Base-by-base conservation (phyloP, 2,888 invertebrate genomes). In the Caenorhabditis sp. region DNA sequence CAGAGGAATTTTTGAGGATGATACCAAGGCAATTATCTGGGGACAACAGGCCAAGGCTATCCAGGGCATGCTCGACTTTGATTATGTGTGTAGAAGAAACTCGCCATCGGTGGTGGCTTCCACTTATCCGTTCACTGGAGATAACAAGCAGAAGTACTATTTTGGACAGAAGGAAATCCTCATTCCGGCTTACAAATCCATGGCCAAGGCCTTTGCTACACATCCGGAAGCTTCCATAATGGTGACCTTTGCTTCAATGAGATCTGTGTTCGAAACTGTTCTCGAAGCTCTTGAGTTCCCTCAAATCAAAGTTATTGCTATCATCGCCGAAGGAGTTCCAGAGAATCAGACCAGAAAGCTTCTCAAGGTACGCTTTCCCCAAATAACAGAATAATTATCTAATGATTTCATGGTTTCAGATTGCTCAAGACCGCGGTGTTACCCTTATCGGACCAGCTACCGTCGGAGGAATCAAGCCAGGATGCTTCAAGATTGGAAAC, bases 131-230 rank as follows among this genome's bases (percentile, higher is more conserved):
- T 96, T 99, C 91, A 96, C 94, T 13, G 91, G 91, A 0, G 97
- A 99, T 90, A 98, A 99, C 91, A 97, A 96, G 89, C 97, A 97
- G 91, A 99, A 99, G 90, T 99, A 95, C 91, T 99, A 99, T 90
- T 99, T 97, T 93, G 99, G 99, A 0, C 98, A 99, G 91, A 96
- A 97, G 89, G 83, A 88, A 61, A 81, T 88, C 50, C 80, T 88
- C n/a, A 75, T 88, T 22, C 79, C 91, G 86, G 95, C 97, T 6
- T 99, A 98, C 91, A 96, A 96, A 85, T 95, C 94, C 88, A 96
- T 99, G 96, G 93, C 93, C 80, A 95, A 96, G 86, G 96, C 97
- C 1, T 95, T 98, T 93, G 92, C 92, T 6, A 96, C 95, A 85
- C 97, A 99, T 89, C 93, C 94, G 20, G 95, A 96, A 70, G 97